A percentile compares a stretch with the other conserved stretches of the same genome.
phyloP scores from a whole-genome alignment of 2,797 vertebrate genomes.

The Gambusia yucatana region DNA sequence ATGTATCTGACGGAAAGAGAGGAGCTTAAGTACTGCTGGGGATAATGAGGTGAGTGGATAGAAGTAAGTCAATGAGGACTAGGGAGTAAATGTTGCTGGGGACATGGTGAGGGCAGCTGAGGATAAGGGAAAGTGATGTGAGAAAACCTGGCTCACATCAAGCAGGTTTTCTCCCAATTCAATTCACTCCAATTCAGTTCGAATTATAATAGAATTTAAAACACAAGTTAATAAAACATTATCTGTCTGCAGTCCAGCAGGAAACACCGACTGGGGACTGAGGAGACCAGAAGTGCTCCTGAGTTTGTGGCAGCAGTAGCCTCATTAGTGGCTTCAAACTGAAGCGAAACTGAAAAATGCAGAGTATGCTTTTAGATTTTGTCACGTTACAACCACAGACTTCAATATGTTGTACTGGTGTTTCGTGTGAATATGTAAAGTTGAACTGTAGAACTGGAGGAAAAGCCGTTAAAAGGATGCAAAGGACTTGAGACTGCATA shows the following conservation, averaged over 20 bases:
- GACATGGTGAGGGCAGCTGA: not conserved
- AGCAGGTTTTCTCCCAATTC: not conserved
- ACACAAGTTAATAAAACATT: not conserved
- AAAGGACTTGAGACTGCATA: not conserved
- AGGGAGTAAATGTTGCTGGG: not conserved
- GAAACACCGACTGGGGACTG: not conserved
- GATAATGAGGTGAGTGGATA: conserved; percentile 17
- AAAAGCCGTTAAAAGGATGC: not conserved
- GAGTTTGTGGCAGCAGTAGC: not conserved
- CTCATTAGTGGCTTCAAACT: not conserved
- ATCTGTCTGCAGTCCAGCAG: not conserved
- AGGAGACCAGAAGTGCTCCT: not conserved
- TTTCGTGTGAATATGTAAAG: not conserved
- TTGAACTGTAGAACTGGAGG: not conserved
- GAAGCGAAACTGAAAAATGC: not conserved
- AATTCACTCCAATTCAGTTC: not conserved
- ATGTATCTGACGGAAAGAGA: not conserved
- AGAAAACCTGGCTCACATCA: not conserved
- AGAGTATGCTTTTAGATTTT: not conserved
- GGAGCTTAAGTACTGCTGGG: conserved; percentile 4
- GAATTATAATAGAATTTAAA: not conserved
- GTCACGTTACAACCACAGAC: not conserved
- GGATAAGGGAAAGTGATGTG: not conserved
- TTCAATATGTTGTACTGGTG: not conserved
- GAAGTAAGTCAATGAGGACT: conserved; percentile 11